Base-by-base conservation (phyloP, 2,797 vertebrate genomes). In the Petrocephalus sullivani region DNA sequence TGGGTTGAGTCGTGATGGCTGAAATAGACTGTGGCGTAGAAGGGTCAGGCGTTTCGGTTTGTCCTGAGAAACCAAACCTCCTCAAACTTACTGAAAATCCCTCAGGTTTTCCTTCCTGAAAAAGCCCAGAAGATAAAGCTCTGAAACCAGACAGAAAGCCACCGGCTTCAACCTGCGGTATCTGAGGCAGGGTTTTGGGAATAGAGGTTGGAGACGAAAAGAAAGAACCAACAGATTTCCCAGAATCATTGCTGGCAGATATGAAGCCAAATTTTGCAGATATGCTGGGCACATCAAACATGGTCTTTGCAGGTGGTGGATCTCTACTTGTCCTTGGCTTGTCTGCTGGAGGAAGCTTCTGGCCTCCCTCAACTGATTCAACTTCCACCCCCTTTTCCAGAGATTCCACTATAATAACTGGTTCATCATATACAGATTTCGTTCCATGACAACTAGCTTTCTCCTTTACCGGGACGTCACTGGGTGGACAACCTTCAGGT, bases 121-220 rank as follows among this genome's bases (percentile, higher is more conserved):
- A 98, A 0, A 99, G 90, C 78, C 94, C 91, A 1, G 94, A 94
- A 91, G 98, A 99, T 61, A 99, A 91, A 12, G 95, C 96, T 94
- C 97, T 98, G 87, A 98, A 95, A 89, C 96, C 95, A 82, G 96
- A 97, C 88, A 97, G 93, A 0, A 98, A 93, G 49, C 96, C 92
- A 89, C 91, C 90, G 85, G 90, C 91, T 89, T 95, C 94, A 56
- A 93, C 89, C 89, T 93, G 95, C 92, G 92, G 93, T 89, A 87
- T 92, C 91, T 93, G 92, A 89, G 90, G 93, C 90, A 89, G 93
- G 89, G 88, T 91, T 67, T 93, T 93, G 71, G 94, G 90, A 64
- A 93, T 33, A 21, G 93, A 89, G 71, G 95, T 90, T 64, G 94
- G 91, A 81, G 96, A 95, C 90, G 97, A 97, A 94, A 99, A 98